phyloP scores from a whole-genome alignment of 2,888 invertebrate species.

The Orthonevra nobilis region DNA sequence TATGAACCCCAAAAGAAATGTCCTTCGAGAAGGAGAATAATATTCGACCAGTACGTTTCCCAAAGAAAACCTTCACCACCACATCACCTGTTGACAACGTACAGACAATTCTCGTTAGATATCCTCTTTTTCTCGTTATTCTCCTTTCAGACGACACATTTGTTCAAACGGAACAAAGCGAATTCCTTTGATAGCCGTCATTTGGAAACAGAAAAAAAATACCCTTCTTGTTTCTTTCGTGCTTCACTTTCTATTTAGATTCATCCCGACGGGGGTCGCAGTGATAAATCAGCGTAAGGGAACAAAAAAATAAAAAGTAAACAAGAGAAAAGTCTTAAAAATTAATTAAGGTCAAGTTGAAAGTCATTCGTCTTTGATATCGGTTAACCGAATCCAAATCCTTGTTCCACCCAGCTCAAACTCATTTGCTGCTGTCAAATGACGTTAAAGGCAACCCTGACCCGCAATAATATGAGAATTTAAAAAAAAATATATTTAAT shows the following conservation, averaged over 20 bases:
- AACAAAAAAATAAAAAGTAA: neutral
- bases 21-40: constrained; percentile 3
- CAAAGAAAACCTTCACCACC: neutral
- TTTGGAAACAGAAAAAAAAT: constrained; percentile 9
- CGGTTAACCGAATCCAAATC: constrained; percentile 10
- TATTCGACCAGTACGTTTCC: neutral
- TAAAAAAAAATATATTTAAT: constrained; percentile 20
- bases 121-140: neutral
- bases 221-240: neutral
- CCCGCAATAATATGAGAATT: constrained; percentile 25
- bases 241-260: neutral
- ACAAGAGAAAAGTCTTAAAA: neutral
- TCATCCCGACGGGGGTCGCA: neutral
- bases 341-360: constrained; percentile 45
- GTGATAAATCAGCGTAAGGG: constrained; percentile 1
- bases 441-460: constrained; percentile 14
- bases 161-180: constrained; percentile 21
- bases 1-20: constrained; percentile 23
- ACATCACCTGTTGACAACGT: constrained; percentile 19
- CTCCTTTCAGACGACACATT: constrained; percentile 9
- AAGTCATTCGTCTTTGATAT: constrained; percentile 17
- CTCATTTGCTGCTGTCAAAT: too few relatives aligned
- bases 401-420: constrained; percentile 2
- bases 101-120: neutral
- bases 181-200: constrained; percentile 20